Conservation (phyloP, 2,113 vertebrate genomes). For the Desmodus rotundus region DNA sequence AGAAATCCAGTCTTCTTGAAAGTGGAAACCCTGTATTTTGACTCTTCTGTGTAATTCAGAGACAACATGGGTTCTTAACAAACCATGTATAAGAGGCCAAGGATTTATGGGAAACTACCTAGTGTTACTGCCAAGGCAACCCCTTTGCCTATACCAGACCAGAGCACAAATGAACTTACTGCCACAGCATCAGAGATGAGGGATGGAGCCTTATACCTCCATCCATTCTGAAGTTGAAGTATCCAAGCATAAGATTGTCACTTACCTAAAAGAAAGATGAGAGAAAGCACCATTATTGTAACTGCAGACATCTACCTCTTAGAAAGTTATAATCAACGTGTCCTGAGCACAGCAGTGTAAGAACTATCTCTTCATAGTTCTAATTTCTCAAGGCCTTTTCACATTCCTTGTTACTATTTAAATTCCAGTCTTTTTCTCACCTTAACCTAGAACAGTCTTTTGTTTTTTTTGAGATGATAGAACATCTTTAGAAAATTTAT, state of each 20-base stretch:
- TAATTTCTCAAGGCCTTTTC: not conserved
- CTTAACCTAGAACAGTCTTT: not conserved
- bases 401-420: constrained; percentile 19
- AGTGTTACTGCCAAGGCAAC: not conserved
- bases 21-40: not conserved
- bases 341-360: not conserved
- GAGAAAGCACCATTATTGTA: constrained; percentile 37
- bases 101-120: not conserved
- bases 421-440: not conserved
- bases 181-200: not conserved
- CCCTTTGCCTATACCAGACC: not conserved
- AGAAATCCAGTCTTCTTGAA: not conserved
- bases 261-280: constrained; percentile 72
- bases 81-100: not conserved
- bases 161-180: constrained; percentile 38
- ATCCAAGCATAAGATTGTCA: constrained; percentile 31
- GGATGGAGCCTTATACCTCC: not conserved
- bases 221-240: not conserved
- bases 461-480: not conserved
- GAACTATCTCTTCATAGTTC: not conserved
- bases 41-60: not conserved
- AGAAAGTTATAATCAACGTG: not conserved
- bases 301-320: not conserved
- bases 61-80: not conserved
- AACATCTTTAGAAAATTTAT: constrained; percentile 33